A percentile compares a stretch with the other conserved stretches of the same genome.
Conservation (phyloP, 2,797 vertebrate species). For the Oreochromis grahami region DNA sequence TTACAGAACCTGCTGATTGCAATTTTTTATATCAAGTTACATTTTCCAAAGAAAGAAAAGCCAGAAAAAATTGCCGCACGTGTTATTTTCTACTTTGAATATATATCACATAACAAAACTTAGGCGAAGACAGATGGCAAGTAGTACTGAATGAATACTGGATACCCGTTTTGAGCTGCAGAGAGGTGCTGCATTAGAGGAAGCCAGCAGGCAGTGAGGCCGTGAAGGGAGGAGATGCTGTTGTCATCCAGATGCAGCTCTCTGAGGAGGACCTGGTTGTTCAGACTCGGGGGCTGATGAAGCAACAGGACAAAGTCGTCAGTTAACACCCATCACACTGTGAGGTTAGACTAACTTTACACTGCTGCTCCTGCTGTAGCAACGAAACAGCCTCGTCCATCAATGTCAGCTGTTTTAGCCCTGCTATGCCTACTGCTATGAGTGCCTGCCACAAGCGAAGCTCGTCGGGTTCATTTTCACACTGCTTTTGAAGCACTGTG, state of each 20-base stretch:
- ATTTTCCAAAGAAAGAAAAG: background rate
- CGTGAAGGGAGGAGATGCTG: conserved; percentile 79
- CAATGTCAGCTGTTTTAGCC: conserved; percentile 43
- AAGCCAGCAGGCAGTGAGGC: conserved; percentile 82
- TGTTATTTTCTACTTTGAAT: background rate
- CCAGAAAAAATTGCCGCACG: background rate
- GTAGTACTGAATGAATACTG: background rate
- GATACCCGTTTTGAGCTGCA: conserved; percentile 85
- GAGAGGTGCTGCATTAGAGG: conserved; percentile 83
- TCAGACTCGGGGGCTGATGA: conserved; percentile 79
- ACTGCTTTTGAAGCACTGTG: background rate
- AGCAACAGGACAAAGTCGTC: conserved; percentile 12
- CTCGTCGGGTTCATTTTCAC: background rate
- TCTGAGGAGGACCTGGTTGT: conserved; percentile 91
- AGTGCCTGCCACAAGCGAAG: background rate
- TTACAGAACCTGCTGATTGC: background rate
- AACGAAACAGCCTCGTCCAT: conserved; percentile 25
- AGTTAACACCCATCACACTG: conserved; percentile 4
- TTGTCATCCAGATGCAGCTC: conserved; percentile 89
- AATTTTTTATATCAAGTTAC: background rate
- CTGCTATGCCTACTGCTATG: conserved; percentile 34
- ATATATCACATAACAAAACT: background rate
- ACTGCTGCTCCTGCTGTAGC: background rate
- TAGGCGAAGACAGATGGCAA: background rate
- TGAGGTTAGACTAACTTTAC: conserved; percentile 46